phyloP scores from a whole-genome alignment of 1,140 invertebrate genomes.

The Manduca sexta region DNA sequence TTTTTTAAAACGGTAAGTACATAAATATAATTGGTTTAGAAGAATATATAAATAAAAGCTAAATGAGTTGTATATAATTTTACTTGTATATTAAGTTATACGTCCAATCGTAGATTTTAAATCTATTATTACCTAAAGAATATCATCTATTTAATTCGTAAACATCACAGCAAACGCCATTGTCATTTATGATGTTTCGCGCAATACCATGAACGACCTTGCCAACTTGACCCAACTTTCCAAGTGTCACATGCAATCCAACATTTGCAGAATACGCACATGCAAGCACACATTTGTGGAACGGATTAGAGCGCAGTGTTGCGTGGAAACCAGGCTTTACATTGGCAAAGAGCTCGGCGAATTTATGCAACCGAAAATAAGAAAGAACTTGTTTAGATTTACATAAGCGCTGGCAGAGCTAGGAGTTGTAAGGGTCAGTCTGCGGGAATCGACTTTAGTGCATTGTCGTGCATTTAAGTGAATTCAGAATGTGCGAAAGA shows the following conservation, averaged over 20 bases:
- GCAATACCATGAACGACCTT: background rate
- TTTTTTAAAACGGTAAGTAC: no score
- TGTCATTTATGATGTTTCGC: no score
- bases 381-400: slow-evolving; percentile 58
- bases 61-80: no score
- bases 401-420: slow-evolving; percentile 37
- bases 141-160: no score
- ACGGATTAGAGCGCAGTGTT: slow-evolving; percentile 53
- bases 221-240: slow-evolving; percentile 18
- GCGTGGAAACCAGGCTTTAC: slow-evolving; percentile 56
- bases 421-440: slow-evolving; percentile 39
- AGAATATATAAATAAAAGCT: no score
- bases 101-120: no score
- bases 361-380: slow-evolving; percentile 65
- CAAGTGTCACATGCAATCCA: background rate
- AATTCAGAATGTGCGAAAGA: slow-evolving; percentile 45
- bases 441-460: slow-evolving; percentile 16
- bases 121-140: no score
- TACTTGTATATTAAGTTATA: no score
- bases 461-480: slow-evolving; percentile 23
- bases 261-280: slow-evolving; percentile 35
- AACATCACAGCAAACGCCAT: no score
- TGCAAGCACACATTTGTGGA: slow-evolving; percentile 43
- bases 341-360: slow-evolving; percentile 54
- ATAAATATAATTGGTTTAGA: no score